Evolutionary conservation across 2,113 vertebrate genomes (phyloP).

Genomic region (Coptodon bakossiorum): DNA sequence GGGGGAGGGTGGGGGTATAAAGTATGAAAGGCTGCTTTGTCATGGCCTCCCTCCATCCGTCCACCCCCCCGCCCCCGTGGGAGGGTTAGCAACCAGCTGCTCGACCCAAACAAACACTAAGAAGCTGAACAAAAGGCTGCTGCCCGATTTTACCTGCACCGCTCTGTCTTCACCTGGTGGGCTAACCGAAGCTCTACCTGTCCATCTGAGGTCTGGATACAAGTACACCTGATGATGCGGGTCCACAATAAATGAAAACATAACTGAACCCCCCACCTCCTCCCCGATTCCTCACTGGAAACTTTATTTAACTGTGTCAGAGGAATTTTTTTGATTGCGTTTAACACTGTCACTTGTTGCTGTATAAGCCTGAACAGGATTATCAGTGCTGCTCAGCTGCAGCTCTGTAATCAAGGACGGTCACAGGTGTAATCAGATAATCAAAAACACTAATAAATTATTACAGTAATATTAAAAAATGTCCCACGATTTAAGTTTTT

Average conservation of each 20-base stretch:
- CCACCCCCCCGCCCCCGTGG: background rate
- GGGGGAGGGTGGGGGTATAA: constrained; percentile 35
- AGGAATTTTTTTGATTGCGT: no score
- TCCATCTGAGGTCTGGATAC: background rate
- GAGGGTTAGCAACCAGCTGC: constrained; percentile 68
- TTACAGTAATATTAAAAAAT: background rate
- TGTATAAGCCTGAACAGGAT: background rate
- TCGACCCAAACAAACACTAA: constrained; percentile 43
- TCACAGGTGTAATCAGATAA: background rate
- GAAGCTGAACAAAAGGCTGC: constrained; percentile 20
- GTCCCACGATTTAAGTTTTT: background rate
- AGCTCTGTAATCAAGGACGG: background rate
- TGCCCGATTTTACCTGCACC: background rate
- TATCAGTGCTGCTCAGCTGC: background rate
- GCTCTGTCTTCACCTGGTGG: background rate
- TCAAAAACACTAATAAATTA: background rate
- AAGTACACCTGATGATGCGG: background rate
- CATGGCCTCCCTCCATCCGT: background rate
- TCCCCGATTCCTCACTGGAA: no score
- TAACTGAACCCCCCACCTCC: background rate
- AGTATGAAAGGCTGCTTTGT: constrained; percentile 68
- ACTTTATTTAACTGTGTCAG: background rate
- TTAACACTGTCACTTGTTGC: background rate
- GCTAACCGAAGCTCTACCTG: background rate
- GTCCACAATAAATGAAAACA: background rate